Percentiles rank a stretch among this genome's conserved stretches.
Evolutionary conservation across 2,113 vertebrate species (phyloP).

Genomic region (Tretioscincus oriximinensis): DNA sequence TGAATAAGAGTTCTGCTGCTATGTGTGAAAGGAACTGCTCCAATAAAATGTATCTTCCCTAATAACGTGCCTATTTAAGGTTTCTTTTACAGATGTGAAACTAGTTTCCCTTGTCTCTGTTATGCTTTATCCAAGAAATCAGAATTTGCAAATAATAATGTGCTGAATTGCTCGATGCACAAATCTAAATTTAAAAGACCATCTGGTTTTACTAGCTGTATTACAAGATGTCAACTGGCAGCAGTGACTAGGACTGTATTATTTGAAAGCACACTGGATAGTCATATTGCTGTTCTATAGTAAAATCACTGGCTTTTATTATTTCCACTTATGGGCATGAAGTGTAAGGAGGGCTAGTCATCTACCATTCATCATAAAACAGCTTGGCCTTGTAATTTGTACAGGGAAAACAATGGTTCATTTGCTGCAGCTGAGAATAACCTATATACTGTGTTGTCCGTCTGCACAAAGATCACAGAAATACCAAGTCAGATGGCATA

Average conservation of each 20-base stretch:
- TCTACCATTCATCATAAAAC: constrained; percentile 7
- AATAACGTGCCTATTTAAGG: background rate
- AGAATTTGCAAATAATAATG: constrained; percentile 8
- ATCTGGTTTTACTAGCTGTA: background rate
- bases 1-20: background rate
- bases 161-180: background rate
- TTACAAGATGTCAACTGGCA: background rate
- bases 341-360: constrained; percentile 11
- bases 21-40: background rate
- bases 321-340: constrained; percentile 15
- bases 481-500: background rate
- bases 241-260: accelerated
- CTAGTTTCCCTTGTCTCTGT: background rate
- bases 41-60: background rate
- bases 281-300: background rate
- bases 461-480: background rate
- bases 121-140: constrained; percentile 23
- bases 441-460: background rate
- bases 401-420: background rate
- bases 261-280: constrained; percentile 13
- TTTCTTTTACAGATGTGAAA: background rate
- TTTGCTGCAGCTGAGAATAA: background rate
- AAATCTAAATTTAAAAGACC: constrained; percentile 20
- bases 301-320: constrained; percentile 28
- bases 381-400: constrained; percentile 20